Conservation (phyloP, 2,113 vertebrate species). For the Scalopus aquaticus region DNA sequence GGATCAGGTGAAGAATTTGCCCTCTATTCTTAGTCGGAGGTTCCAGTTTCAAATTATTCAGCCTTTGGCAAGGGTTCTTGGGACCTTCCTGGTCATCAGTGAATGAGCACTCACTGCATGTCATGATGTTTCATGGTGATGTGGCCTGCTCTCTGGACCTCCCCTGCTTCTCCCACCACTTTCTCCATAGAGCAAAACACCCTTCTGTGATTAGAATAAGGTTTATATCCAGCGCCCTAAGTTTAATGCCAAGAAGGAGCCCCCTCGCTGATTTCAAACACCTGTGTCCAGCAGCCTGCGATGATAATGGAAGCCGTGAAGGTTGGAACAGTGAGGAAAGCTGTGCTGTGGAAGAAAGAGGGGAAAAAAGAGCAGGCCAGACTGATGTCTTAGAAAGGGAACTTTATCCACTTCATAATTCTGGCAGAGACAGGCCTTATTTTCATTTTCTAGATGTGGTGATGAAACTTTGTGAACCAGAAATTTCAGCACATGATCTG, state of each 20-base stretch:
- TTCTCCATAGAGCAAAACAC: neutral
- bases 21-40: neutral
- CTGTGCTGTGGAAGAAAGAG: neutral
- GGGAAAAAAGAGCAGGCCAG: neutral
- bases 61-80: neutral
- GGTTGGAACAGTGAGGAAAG: neutral
- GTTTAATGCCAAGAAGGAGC: neutral
- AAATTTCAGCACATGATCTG: slow-evolving; percentile 11
- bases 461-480: slow-evolving; percentile 3
- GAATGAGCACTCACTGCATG: neutral
- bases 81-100: neutral
- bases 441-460: slow-evolving; percentile 8
- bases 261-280: neutral
- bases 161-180: neutral
- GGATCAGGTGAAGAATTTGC: neutral
- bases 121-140: neutral
- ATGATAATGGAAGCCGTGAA: fast-evolving
- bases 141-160: fast-evolving
- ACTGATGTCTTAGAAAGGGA: neutral
- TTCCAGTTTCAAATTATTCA: neutral
- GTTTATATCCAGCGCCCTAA: neutral
- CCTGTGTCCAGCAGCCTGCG: neutral
- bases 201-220: neutral
- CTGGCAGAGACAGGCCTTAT: neutral
- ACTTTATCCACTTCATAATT: neutral